Evolutionary conservation across 2,888 invertebrate genomes (phyloP).

Genomic region (Pegoplata infirma): DNA sequence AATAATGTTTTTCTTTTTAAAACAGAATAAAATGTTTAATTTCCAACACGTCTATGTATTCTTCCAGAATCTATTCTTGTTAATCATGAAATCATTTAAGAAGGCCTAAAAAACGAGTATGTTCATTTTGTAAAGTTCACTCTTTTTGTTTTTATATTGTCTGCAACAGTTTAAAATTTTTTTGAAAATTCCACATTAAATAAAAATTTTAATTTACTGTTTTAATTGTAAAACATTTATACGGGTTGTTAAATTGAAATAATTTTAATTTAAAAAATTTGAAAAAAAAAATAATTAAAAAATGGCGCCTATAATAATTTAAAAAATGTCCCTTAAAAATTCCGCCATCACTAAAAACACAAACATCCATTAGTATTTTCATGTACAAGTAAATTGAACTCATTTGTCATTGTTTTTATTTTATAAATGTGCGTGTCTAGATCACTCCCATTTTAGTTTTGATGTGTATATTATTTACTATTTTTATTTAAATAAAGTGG

Average conservation of each 20-base stretch:
- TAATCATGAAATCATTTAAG: conserved; percentile 31
- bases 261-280: neutral
- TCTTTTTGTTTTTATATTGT: neutral
- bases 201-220: neutral
- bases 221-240: neutral
- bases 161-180: neutral
- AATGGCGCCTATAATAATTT: conserved; percentile 14
- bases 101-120: neutral
- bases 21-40: conserved; percentile 20
- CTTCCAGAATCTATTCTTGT: neutral
- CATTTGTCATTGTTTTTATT: conserved; percentile 27
- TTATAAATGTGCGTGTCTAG: conserved; percentile 38
- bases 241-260: too few species aligned
- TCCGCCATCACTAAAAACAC: conserved; percentile 23
- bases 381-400: neutral
- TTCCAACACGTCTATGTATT: neutral
- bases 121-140: neutral
- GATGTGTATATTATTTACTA: conserved; percentile 6
- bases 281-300: neutral
- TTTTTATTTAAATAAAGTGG: conserved; percentile 20
- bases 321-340: conserved; percentile 11
- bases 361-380: neutral
- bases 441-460: conserved; percentile 36
- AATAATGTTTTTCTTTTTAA: conserved; percentile 24
- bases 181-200: neutral